Evolutionary conservation across 2,888 invertebrate species (phyloP), one percentile per base, ranked within the genome.

Genomic region (Drosophila pseudotalamancana): DNA sequence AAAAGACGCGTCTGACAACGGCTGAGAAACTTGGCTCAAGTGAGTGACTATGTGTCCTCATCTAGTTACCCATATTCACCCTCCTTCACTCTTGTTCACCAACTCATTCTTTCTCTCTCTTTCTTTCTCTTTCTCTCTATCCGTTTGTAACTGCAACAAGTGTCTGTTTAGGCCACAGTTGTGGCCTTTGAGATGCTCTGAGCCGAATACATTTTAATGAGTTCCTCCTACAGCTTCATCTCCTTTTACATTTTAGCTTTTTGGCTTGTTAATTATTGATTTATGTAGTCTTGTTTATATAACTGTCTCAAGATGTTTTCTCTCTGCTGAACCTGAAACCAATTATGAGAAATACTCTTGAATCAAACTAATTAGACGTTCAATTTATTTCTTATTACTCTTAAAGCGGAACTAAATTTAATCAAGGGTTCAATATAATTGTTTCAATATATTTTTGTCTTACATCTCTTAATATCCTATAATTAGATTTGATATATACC

Each of bases 181-280:
- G 14, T 34, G 14, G 40, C 53, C 55, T 87, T 80, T 87, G 57
- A 65, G 54, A 55, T 70, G 59, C 66, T 53, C 6, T 69, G 59
- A 87, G 49, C 72, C 87, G 37, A 55, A 49, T 39, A 23, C 21
- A 59, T 86, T 80, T 80, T 87, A 80, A 80, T 80, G 80, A 80
- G 43, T 60, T 8, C 6, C 8, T n/a, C 18, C 2, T n/a, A 25
- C 1, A 43, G n/a, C 8, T 43, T 18, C 4, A 18, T 19, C 5
- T 43, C 43, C 19, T 16, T 1, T 2, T 21, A 25, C 11, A n/a
- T 42, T 32, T 29, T n/a, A 25, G 6, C 16, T 23, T 51, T 34
- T 39, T 9, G 29, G 31, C 18, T 25, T 32, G 60, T 53, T 54
- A 45, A 45, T 57, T 59, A 65, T 72, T 48, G 55, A 56, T 42